Conservation (phyloP, 2,888 invertebrate species). For the Stenichneumon culpator region DNA sequence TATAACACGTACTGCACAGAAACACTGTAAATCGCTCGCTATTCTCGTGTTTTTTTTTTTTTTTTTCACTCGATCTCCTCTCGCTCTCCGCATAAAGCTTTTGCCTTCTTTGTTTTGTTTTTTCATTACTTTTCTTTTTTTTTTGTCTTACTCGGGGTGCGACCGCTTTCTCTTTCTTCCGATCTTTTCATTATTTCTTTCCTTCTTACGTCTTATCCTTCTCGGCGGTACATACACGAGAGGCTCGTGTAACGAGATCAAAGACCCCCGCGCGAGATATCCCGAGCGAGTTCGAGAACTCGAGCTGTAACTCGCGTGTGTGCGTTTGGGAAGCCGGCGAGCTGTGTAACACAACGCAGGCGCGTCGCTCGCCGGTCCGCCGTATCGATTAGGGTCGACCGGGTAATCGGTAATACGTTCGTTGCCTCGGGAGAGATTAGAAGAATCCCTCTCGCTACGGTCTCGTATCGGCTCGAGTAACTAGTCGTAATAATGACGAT, state of each 20-base stretch:
- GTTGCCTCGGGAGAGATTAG: conserved; percentile 13
- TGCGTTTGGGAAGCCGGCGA: conserved; percentile 1
- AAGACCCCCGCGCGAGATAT: conserved; percentile 54
- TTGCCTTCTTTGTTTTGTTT: conserved; percentile 17
- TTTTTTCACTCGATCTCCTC: conserved; percentile 13
- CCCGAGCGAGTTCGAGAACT: conserved; percentile 31
- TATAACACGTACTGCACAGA: background rate
- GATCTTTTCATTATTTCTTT: conserved; percentile 23
- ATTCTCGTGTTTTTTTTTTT: conserved; percentile 3
- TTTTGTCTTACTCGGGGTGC: conserved; percentile 16
- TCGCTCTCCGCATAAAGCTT: background rate
- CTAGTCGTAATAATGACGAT: background rate
- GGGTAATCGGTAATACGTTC: conserved; percentile 27
- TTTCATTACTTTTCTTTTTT: background rate
- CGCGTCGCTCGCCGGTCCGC: background rate
- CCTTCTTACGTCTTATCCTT: conserved; percentile 3
- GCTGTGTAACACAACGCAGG: background rate
- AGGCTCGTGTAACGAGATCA: conserved; percentile 49
- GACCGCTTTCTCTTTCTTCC: conserved; percentile 51
- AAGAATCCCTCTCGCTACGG: background rate
- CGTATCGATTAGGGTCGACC: conserved; percentile 46
- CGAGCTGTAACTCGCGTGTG: background rate
- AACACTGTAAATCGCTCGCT: conserved; percentile 2
- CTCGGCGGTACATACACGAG: conserved; percentile 2
- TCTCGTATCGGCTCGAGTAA: conserved; percentile 2